Evolutionary conservation across 2,888 invertebrate species (phyloP), one percentile per base, ranked within the genome.

Genomic region (Drosophila dives): DNA sequence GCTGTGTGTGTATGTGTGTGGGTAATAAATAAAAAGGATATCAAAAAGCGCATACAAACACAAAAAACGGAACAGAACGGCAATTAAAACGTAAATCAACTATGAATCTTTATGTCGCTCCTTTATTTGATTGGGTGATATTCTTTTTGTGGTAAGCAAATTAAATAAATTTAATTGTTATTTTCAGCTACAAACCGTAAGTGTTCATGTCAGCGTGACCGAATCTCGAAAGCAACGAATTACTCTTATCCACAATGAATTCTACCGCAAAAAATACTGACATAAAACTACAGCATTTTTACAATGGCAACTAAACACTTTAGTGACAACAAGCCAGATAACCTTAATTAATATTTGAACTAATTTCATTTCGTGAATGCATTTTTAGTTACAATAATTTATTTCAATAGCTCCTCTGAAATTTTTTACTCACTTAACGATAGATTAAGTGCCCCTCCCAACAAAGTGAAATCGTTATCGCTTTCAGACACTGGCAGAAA

Each of bases 101-200:
- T 58, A 62, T 61, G 38, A 64, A 66, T 64, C 61, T 64, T 72
- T 64, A 64, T 72, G 68, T 74, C 80, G 83, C 79, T 88, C 75
- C 77, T 81, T 72, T 75, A 82, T 75, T 70, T 81, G 79, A 71
- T 60, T 63, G 68, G 65, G 59, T 74, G 76, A 78, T 81, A 62
- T 69, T 71, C 60, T 58, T 64, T 64, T 76, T 71, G 61, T 69
- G 29, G 56, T 62, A 77, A 83, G 72, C 78, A 75, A 73, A 68
- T 70, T 71, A 58, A 76, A 64, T 67, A 61, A 33, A 70, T 53
- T 64, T 64, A 70, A 56, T 83, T 74, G 65, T 74, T 72, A 63
- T 82, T 73, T 83, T 75, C 76, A 71, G 67, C 84, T 86, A 87
- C 86, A 87, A 87, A 87, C 86, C 86, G 89, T 87, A 90, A 55